These are phyloP conservation scores for Perdita meconis DNA, from an alignment of 2,888 invertebrate genomes.

Conservation along the genomic window DNA sequence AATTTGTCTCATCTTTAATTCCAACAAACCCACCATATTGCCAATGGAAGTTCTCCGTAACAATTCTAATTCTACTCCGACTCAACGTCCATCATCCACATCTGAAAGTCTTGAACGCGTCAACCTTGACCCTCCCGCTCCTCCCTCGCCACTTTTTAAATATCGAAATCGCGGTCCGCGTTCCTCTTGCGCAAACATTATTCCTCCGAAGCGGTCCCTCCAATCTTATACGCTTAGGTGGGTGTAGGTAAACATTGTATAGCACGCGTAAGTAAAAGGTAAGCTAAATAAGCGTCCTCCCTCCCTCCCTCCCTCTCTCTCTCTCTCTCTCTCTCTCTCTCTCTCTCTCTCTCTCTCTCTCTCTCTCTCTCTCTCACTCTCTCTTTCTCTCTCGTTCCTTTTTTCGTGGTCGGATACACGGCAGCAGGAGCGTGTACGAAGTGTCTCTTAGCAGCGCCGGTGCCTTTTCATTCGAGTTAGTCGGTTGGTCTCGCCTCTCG, in stretches of 20 bases:
- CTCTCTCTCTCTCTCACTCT: neutral
- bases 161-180: constrained; percentile 69
- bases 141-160: constrained; percentile 38
- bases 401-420: constrained; percentile 62
- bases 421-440: constrained; percentile 66
- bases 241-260: constrained; percentile 80
- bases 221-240: constrained; percentile 76
- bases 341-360: constrained; percentile 17
- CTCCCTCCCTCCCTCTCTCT: too few species aligned
- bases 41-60: too few species aligned
- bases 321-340: constrained; percentile 32
- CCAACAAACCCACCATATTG: too few species aligned
- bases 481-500: constrained; percentile 66
- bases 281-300: constrained; percentile 77
- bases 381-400: constrained; percentile 4
- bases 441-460: constrained; percentile 67
- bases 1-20: too few species aligned
- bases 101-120: constrained; percentile 2
- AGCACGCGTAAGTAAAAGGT: constrained; percentile 77
- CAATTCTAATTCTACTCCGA: too few species aligned
- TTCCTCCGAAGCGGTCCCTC: constrained; percentile 73
- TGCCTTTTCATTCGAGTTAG: constrained; percentile 70
- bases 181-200: constrained; percentile 74
- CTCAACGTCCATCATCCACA: too few species aligned
- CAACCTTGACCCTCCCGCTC: constrained; percentile 61